Evolutionary conservation across 2,888 invertebrate genomes (phyloP).

Genomic region (Ryuthela nishihirai): DNA sequence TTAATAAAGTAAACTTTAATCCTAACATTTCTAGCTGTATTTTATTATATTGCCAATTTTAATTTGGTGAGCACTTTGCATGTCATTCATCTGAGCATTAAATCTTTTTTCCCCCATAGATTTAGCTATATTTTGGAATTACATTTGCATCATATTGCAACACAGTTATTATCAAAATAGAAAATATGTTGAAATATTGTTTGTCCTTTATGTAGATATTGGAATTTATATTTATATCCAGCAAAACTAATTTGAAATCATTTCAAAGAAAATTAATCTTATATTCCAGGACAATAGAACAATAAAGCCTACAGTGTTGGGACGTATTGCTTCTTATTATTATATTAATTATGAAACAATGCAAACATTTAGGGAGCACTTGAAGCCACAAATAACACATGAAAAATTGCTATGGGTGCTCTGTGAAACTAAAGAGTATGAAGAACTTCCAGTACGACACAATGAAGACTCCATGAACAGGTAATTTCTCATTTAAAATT

Average conservation of each 20-base stretch:
- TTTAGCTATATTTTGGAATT: too few relatives aligned
- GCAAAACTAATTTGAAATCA: neutral
- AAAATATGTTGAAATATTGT: too few relatives aligned
- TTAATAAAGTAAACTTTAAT: too few relatives aligned
- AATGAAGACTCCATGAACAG: slow-evolving; percentile 93
- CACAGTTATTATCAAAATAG: too few relatives aligned
- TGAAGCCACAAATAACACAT: slow-evolving; percentile 63
- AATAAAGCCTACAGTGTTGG: slow-evolving; percentile 69
- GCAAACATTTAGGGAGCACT: slow-evolving; percentile 68
- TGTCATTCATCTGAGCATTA: too few relatives aligned
- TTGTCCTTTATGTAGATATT: too few relatives aligned
- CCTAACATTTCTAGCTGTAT: too few relatives aligned
- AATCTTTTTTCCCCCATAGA: too few relatives aligned
- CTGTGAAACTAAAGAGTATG: slow-evolving; percentile 80
- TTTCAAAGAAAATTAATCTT: neutral
- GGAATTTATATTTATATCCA: too few relatives aligned
- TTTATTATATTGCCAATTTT: too few relatives aligned
- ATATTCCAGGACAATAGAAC: slow-evolving; percentile 59
- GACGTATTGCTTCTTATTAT: slow-evolving; percentile 92
- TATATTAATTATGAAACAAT: slow-evolving; percentile 91
- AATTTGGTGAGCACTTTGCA: too few relatives aligned
- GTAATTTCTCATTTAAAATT: slow-evolving; percentile 59
- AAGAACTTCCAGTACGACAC: slow-evolving; percentile 92
- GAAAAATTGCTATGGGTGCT: slow-evolving; percentile 73
- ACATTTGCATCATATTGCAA: too few relatives aligned